A percentile compares a stretch with the other conserved stretches of the same genome.
Conservation (phyloP, 2,113 vertebrate genomes). For the Pongo abelii region DNA sequence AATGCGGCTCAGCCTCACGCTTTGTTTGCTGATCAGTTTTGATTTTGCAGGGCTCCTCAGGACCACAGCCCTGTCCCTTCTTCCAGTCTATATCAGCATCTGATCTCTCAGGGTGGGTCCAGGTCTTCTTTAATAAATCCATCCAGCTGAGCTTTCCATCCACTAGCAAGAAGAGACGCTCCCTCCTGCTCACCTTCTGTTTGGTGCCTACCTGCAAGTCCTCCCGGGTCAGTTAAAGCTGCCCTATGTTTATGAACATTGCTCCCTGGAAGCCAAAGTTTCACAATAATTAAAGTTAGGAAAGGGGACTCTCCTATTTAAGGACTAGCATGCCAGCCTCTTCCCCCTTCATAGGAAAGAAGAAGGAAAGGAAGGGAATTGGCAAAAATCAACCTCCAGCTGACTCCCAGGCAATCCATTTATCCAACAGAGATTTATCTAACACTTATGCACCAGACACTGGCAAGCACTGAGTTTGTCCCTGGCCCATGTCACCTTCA, state of each 20-base stretch:
- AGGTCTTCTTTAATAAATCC: background rate
- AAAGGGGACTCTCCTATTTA: background rate
- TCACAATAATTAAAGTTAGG: background rate
- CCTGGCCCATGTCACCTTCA: background rate
- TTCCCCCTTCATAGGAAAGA: background rate
- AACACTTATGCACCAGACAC: background rate
- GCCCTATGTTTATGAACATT: background rate
- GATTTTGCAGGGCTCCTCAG: background rate
- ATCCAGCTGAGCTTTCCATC: background rate
- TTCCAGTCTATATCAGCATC: fast-evolving
- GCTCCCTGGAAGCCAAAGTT: background rate
- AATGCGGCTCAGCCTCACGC: background rate
- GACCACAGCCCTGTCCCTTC: background rate
- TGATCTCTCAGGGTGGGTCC: background rate
- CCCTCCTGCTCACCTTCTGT: background rate
- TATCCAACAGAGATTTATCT: background rate
- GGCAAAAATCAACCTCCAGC: background rate
- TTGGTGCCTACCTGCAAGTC: background rate
- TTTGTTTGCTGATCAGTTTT: background rate
- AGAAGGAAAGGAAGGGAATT: background rate
- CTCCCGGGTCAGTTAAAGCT: background rate
- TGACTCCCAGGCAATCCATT: background rate
- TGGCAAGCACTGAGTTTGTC: background rate
- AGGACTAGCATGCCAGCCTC: background rate
- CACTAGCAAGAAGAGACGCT: background rate